These are phyloP conservation scores for Zosterops pallidus DNA, from an alignment of 2,113 vertebrate species.

Conservation along the genomic window DNA sequence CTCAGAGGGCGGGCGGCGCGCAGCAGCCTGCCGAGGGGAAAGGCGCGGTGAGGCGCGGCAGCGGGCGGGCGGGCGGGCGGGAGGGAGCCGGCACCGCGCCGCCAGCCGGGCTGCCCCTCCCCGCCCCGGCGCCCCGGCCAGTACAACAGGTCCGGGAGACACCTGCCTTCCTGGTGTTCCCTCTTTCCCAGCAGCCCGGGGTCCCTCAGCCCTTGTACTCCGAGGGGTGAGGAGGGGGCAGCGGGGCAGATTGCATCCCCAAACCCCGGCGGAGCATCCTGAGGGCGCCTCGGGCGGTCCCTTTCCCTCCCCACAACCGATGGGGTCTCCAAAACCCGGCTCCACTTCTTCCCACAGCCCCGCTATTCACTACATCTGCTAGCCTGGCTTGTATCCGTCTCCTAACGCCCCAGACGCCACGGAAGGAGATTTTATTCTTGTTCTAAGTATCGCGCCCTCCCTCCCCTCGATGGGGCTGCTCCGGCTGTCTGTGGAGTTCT, in stretches of 20 bases:
- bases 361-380: not conserved
- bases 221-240: not conserved
- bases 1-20: slow-evolving; percentile 45
- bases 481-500: not conserved
- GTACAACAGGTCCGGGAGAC: not conserved
- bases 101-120: not conserved
- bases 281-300: not conserved
- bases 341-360: not conserved
- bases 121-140: not conserved
- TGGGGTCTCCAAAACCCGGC: not conserved
- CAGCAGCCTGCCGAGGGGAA: slow-evolving; percentile 60
- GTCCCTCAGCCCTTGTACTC: not conserved
- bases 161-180: not conserved
- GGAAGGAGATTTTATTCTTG: not conserved
- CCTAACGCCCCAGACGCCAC: not conserved
- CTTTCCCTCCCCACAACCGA: not conserved
- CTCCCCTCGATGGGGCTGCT: not conserved
- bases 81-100: not conserved
- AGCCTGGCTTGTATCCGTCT: not conserved
- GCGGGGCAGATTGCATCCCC: not conserved
- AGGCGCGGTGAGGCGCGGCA: not conserved
- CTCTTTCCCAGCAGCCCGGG: not conserved
- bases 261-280: not conserved
- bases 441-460: not conserved
- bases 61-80: not conserved